Evolutionary conservation across 2,888 invertebrate genomes (phyloP), one percentile per base, ranked within the genome.

Genomic region (Dasypolia templi): DNA sequence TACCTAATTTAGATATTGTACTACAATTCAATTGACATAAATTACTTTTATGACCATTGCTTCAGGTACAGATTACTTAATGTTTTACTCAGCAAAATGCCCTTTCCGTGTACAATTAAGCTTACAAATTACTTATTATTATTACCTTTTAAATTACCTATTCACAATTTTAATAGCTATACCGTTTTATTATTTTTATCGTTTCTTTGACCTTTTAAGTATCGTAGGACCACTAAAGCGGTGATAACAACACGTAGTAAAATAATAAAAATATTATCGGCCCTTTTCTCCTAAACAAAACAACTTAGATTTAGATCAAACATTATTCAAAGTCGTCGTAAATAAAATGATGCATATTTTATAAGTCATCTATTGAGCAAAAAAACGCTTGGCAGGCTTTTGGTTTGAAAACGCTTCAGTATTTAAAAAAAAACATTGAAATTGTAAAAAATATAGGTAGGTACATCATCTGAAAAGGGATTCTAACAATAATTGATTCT

Each of bases 181-280:
- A 62, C 53, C 53, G 76, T 44, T 79, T 80, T 62, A 56, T 65
- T 63, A 70, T 68, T 63, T 58, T 65, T 62, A 61, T 66, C 35
- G n/a, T 75, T 62, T 29, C 49, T 42, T 17, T 76, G 86, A 85
- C 86, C 82, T 82, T 85, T 78, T 51, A 62, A 49, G 61, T 68
- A 74, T 72, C 32, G 76, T 73, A 70, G 78, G 56, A 61, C 64
- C 44, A 14, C 74, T 75, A 44, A 68, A 49, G 22, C 29, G 46
- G 67, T 85, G 79, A 85, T 85, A 73, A 77, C 53, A 65, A 75
- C 78, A 69, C 78, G 74, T 78, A 81, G 58, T 55, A 56, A 81
- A 80, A 68, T 64, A 71, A 71, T 81, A 58, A 82, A 70, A 72
- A 53, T 61, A 70, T 67, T 56, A 39, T 53, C 55, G 12, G 53